A percentile compares a stretch with the other conserved stretches of the same genome.
phyloP scores from a whole-genome alignment of 2,797 vertebrate species.

The Pseudomugil tenellus region DNA sequence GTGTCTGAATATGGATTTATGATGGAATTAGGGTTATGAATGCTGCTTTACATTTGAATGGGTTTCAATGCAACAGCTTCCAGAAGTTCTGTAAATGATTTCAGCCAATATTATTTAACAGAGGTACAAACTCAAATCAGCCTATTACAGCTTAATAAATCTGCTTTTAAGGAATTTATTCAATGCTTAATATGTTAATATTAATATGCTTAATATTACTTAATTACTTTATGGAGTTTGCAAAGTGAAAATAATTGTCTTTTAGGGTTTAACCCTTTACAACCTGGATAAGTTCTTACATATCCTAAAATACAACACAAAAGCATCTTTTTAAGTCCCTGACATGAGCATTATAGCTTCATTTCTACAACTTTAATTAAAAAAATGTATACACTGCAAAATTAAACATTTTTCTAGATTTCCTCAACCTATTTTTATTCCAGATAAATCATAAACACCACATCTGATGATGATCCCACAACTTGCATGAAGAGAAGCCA shows the following conservation, averaged over 20 bases:
- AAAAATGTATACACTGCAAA: too few species aligned
- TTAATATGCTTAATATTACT: too few species aligned
- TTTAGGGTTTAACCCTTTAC: background rate
- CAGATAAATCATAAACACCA: too few species aligned
- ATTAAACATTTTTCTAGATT: too few species aligned
- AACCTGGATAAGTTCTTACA: background rate
- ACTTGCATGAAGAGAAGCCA: too few species aligned
- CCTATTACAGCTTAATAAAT: conserved; percentile 16
- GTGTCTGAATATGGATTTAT: conserved; percentile 36
- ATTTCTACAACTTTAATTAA: too few species aligned
- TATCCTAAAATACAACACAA: background rate
- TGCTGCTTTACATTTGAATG: conserved; percentile 14
- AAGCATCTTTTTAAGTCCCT: background rate
- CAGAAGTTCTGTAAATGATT: conserved; percentile 1
- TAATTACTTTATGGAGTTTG: background rate
- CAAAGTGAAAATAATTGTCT: conserved; percentile 5
- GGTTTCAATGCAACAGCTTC: conserved; percentile 15
- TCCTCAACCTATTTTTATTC: too few species aligned
- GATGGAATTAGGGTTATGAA: conserved; percentile 47
- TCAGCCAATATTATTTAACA: conserved; percentile 18
- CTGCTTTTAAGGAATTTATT: background rate
- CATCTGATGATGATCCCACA: too few species aligned
- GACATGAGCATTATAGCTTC: background rate
- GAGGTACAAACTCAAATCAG: background rate
- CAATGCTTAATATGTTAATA: background rate